These are phyloP conservation scores for Physella acuta DNA, from an alignment of 1,140 invertebrate genomes.

Conservation along the genomic window DNA sequence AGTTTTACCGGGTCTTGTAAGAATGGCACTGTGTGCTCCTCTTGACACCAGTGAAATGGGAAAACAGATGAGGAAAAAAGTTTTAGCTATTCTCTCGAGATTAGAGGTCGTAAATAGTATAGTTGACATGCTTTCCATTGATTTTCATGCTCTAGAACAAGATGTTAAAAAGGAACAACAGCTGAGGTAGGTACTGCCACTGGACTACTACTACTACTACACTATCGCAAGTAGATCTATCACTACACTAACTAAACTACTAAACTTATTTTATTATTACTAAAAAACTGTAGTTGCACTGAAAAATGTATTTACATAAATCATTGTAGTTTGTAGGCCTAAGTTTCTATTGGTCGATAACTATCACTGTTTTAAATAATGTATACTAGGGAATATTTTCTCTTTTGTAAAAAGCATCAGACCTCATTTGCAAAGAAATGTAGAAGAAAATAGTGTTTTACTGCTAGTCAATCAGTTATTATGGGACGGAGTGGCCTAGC, in stretches of 20 bases:
- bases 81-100: slow-evolving; percentile 83
- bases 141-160: slow-evolving; percentile 88
- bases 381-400: too few species aligned
- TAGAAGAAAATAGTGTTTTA: too few species aligned
- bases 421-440: too few species aligned
- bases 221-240: background rate
- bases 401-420: too few species aligned
- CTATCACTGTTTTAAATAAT: too few species aligned
- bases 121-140: slow-evolving; percentile 87
- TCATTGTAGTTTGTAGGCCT: too few species aligned
- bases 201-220: background rate
- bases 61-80: slow-evolving; percentile 79
- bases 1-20: slow-evolving; percentile 84
- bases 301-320: too few species aligned
- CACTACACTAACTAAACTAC: background rate
- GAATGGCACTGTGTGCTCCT: slow-evolving; percentile 88
- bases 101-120: slow-evolving; percentile 93
- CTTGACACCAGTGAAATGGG: slow-evolving; percentile 83
- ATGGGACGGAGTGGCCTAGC: too few species aligned
- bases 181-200: slow-evolving; percentile 73
- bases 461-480: too few species aligned
- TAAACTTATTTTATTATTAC: too few species aligned
- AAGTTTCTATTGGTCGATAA: too few species aligned
- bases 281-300: too few species aligned
- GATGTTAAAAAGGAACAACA: slow-evolving; percentile 92